phyloP scores from a whole-genome alignment of 2,113 vertebrate genomes.

The Sigmodon hispidus region DNA sequence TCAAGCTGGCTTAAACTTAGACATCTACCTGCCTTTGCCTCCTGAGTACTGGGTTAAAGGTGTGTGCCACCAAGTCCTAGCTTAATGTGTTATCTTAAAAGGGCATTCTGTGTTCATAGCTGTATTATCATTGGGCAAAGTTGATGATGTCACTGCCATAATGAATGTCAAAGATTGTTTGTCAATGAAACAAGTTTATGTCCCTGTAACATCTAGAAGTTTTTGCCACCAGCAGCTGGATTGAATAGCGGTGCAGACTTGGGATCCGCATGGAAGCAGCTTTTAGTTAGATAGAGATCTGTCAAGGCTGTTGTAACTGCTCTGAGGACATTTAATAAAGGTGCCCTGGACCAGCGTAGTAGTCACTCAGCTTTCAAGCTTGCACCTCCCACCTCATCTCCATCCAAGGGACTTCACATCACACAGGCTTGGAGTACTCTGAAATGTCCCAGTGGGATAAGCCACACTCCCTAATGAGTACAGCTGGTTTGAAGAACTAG shows the following conservation, averaged over 20 bases:
- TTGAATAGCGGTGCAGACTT: background rate
- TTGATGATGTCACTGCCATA: no score
- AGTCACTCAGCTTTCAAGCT: background rate
- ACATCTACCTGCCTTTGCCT: background rate
- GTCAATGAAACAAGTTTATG: background rate
- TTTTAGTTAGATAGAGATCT: background rate
- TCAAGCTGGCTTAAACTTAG: background rate
- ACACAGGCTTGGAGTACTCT: background rate
- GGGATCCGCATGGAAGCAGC: no score
- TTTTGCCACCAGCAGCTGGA: background rate
- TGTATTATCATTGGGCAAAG: background rate
- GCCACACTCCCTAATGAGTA: background rate
- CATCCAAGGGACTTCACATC: background rate
- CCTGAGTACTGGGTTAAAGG: background rate
- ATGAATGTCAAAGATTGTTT: background rate
- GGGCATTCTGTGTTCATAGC: background rate
- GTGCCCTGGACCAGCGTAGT: background rate
- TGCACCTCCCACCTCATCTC: background rate
- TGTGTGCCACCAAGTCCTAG: rapidly evolving
- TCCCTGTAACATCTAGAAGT: background rate
- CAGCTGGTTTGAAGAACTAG: background rate
- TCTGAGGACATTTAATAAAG: background rate
- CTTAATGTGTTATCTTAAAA: background rate
- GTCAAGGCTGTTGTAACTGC: background rate
- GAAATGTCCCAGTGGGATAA: background rate